Evolutionary conservation across 2,888 invertebrate genomes (phyloP).

Genomic region (Lycocerus yunnanus): DNA sequence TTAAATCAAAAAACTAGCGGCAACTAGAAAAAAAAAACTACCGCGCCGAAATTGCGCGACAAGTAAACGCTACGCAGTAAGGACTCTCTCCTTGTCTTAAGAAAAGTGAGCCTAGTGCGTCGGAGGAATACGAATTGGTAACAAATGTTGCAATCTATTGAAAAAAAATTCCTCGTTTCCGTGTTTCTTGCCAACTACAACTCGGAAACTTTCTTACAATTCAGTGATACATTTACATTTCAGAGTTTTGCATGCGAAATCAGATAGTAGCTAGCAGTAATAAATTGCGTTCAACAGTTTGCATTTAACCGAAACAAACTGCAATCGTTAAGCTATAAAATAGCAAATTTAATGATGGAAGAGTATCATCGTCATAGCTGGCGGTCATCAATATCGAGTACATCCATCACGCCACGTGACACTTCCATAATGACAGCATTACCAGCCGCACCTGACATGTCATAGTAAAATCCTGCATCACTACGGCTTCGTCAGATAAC

Average conservation of each 20-base stretch:
- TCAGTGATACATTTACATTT: slow-evolving; percentile 27
- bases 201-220: slow-evolving; percentile 19
- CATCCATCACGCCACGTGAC: slow-evolving; percentile 52
- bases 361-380: slow-evolving; percentile 34
- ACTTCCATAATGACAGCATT: slow-evolving; percentile 53
- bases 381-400: slow-evolving; percentile 51
- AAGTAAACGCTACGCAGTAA: slow-evolving; percentile 11
- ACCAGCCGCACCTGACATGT: slow-evolving; percentile 54
- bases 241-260: slow-evolving; percentile 17
- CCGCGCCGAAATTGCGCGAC: not conserved
- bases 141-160: slow-evolving; percentile 30
- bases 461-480: slow-evolving; percentile 33
- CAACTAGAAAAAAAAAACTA: not conserved
- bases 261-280: not conserved
- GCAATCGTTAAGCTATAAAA: slow-evolving; percentile 35
- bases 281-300: not conserved
- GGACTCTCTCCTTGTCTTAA: slow-evolving; percentile 23
- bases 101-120: slow-evolving; percentile 24
- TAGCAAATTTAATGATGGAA: slow-evolving; percentile 36
- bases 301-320: slow-evolving; percentile 3
- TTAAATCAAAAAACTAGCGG: not conserved
- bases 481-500: slow-evolving; percentile 42
- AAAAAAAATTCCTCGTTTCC: slow-evolving; percentile 27
- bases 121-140: slow-evolving; percentile 27
- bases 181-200: slow-evolving; percentile 18